Base-by-base conservation (phyloP, 2,888 invertebrate species). In the Rapana venosa region DNA sequence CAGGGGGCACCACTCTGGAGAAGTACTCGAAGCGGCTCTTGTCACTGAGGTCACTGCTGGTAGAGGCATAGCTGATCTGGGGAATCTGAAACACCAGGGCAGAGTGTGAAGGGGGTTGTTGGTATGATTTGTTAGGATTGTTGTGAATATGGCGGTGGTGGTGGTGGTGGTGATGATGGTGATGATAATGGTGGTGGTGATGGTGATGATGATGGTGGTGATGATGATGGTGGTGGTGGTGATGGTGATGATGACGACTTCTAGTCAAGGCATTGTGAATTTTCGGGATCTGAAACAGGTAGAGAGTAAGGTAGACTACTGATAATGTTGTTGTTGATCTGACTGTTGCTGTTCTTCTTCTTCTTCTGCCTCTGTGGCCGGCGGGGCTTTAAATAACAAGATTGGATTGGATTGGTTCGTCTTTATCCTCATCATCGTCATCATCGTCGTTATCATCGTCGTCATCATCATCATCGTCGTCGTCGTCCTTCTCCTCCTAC, bases 21-120 rank as follows among this genome's bases (percentile, higher is more conserved):
- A 98, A 98, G 94, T 97, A 97, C 94, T 97, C 97, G 95, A 97
- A 98, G 91, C 97, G 96, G n/a, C 97, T 97, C 95, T 97, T 97
- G 96, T 98, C 97, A 94, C 97, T 97, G 87, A 98, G 96, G 58
- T 97, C 97, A 91, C 97, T 97, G 79, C 97, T 97, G 1, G 98
- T 98, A 30, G 97, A 97, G 0, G 98, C 97, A 36, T 97, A 97
- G 92, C 96, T 96, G 89, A 98, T 97, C 96, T 98, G 98, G 1
- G 97, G 97, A 92, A 97, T 97, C 95, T 97, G 97, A 97, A 97
- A 66, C 56, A 77, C n/a, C 1, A 32, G 70, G 61, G 13, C 8
- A 35, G 17, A 66, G 22, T 15, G 15, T 13, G 15, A 8, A 58
- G 15, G 8, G 15, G 15, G 58, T 13, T 58, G 15, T 58, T 13